Conservation (phyloP, 2,797 vertebrate genomes). For the Capromys pilorides region DNA sequence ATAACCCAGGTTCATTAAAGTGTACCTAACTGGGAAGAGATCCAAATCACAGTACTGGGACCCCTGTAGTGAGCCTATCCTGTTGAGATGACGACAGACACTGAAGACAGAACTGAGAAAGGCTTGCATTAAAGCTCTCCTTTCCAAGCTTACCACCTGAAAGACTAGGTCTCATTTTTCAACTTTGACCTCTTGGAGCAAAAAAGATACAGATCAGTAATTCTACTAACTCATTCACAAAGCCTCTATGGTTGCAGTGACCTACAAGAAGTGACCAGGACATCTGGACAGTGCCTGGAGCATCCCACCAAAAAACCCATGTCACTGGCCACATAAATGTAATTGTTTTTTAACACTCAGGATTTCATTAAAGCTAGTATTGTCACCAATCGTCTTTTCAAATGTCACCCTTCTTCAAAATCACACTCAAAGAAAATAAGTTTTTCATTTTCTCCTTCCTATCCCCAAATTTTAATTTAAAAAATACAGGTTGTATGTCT, state of each 20-base stretch:
- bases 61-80: not conserved
- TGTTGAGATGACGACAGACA: not conserved
- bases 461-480: not conserved
- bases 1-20: not conserved
- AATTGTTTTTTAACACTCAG: not conserved
- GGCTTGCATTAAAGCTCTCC: conserved; percentile 41
- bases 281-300: not conserved
- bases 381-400: not conserved
- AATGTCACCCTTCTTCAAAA: conserved; percentile 40
- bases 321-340: not conserved
- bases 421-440: conserved; percentile 20
- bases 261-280: not conserved
- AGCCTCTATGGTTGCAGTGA: not conserved
- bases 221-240: not conserved
- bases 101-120: conserved; percentile 2
- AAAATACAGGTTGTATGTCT: not conserved
- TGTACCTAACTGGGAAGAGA: not conserved
- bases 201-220: not conserved
- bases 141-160: not conserved
- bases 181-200: not conserved
- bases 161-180: not conserved
- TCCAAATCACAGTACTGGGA: not conserved
- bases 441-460: not conserved
- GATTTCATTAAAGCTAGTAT: conserved; percentile 14
- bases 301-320: not conserved